Base-by-base conservation (phyloP, 1,140 invertebrate genomes). In the Solenopsis fugax region DNA sequence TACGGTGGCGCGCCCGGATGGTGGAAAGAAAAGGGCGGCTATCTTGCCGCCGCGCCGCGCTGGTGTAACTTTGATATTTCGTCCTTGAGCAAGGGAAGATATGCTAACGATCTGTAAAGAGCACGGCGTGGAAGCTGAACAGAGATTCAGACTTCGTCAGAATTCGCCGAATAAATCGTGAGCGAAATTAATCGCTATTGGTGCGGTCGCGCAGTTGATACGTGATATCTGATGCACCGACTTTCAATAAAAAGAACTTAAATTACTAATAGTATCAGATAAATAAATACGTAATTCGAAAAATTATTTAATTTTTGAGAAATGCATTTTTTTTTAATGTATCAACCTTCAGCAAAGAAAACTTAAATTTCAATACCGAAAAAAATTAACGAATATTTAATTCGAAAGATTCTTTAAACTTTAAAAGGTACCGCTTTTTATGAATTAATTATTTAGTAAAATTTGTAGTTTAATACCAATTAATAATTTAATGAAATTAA, bases 71-170 rank as follows among this genome's bases (percentile, higher is more conserved):
- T 88, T 87, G 80, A 89, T 90, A 89, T 90, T 88, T 62, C 78
- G 64, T 85, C 56, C 52, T 54, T 54, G 41, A 54, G 41, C 24
- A 24, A 84, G 67, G 72, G 56, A 89, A 89, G 82, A 87, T 89
- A 89, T 89, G 88, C 87, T 89, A 89, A 89, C 87, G 88, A 89
- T 89, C 88, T 76, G 69, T 73, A 87, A 89, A 89, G 76, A 89
- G 56, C 71, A 87, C 64, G 84, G n/a, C 24, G 45, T 45, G 7
- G 54, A n/a, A 75, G n/a, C 41, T 29, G 56, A 84, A 56, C 34
- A n/a, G 65, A 58, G 24, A 75, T 84, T 84, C 56, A 16, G 29
- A 12, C 41, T 52, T 60, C 54, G 9, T 45, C 52, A 18, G 13
- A 12, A 4, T 18, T 65, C 34, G n/a, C 48, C 12, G 34, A 48